A percentile compares a stretch with the other conserved stretches of the same genome.
Evolutionary conservation across 1,140 invertebrate species (phyloP).

Genomic region (Plodia interpunctella): DNA sequence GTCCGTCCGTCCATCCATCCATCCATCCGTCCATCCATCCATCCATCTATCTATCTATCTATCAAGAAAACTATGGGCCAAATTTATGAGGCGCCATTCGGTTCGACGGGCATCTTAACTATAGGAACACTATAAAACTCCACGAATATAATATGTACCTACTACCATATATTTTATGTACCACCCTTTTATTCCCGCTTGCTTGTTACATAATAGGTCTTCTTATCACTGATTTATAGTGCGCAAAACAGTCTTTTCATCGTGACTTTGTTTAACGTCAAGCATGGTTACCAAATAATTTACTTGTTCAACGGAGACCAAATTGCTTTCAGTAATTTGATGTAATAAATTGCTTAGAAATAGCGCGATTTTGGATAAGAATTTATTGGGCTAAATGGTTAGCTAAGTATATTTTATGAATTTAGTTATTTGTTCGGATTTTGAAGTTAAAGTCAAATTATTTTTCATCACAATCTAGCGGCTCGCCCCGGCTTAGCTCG

Average conservation of each 20-base stretch:
- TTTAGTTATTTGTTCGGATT: neutral
- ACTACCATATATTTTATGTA: too few relatives aligned
- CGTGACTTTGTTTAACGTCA: neutral
- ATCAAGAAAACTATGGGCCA: too few relatives aligned
- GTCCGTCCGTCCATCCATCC: too few relatives aligned
- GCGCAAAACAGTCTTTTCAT: neutral
- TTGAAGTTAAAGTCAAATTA: neutral
- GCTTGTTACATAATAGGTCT: neutral
- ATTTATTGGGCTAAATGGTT: neutral
- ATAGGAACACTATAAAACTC: too few relatives aligned
- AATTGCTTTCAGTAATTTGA: neutral
- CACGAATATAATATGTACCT: too few relatives aligned
- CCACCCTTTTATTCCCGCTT: too few relatives aligned
- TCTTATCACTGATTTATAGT: constrained; percentile 1
- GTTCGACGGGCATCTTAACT: too few relatives aligned
- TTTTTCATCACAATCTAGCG: too few relatives aligned
- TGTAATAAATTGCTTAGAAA: neutral
- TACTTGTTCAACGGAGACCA: neutral
- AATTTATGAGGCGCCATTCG: too few relatives aligned
- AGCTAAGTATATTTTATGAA: neutral
- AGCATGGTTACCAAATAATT: neutral
- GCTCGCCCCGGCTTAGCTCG: too few relatives aligned
- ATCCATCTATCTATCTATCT: too few relatives aligned
- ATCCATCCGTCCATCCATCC: too few relatives aligned
- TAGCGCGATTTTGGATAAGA: neutral